Evolutionary conservation across 2,888 invertebrate genomes (phyloP).

Genomic region (Himalopsyche anomala): DNA sequence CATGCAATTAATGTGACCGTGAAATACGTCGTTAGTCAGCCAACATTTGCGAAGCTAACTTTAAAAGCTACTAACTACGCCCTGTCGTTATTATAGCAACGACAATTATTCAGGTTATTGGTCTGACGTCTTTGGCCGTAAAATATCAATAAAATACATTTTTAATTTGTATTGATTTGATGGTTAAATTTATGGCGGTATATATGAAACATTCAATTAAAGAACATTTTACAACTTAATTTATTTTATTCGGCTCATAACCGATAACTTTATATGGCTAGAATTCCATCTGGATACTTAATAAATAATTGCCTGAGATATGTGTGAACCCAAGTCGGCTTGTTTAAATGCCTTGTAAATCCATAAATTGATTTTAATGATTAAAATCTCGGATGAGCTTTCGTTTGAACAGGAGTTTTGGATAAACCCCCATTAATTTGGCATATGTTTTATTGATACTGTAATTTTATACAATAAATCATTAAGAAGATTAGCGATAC

Average conservation of each 20-base stretch:
- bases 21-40: background rate
- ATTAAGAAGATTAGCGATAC: constrained; percentile 5
- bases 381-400: constrained; percentile 36
- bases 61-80: constrained; percentile 42
- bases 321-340: constrained; percentile 27
- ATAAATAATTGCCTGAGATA: constrained; percentile 39
- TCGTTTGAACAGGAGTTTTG: constrained; percentile 27
- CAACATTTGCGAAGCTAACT: background rate
- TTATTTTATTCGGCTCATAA: constrained; percentile 48
- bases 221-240: constrained; percentile 57
- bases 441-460: constrained; percentile 27
- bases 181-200: constrained; percentile 41
- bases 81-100: constrained; percentile 34
- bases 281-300: constrained; percentile 42
- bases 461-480: constrained; percentile 4
- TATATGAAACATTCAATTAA: constrained; percentile 49
- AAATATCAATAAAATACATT: constrained; percentile 52
- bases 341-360: constrained; percentile 32
- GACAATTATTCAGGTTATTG: constrained; percentile 31
- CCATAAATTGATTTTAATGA: constrained; percentile 40
- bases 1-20: background rate
- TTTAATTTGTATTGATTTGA: constrained; percentile 49
- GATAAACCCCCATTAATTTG: constrained; percentile 21
- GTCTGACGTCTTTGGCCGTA: constrained; percentile 46
- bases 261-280: constrained; percentile 32